Base-by-base conservation (phyloP, 2,888 invertebrate genomes). In the Lissonota sp. region DNA sequence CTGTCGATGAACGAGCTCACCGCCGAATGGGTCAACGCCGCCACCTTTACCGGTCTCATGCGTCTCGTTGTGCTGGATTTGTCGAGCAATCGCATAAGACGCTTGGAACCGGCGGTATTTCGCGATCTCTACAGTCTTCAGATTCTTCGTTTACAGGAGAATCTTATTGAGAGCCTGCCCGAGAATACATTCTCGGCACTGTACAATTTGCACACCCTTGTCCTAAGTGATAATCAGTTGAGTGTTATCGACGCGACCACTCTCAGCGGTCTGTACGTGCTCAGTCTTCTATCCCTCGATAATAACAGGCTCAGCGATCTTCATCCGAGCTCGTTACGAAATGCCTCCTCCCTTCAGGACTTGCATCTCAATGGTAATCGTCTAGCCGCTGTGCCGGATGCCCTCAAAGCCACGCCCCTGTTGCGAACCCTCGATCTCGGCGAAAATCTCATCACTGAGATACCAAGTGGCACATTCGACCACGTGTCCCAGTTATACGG, bases 281-380 rank as follows among this genome's bases (percentile, higher is more conserved):
- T 97, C 82, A 96, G 96, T 83, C 94, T 96, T 74, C 93, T 97
- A 83, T 96, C 97, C 39, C 93, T 97, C 88, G 97, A 97, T 91
- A 96, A 96, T 91, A 97, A 97, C 92, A 94, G 95, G 87, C 95
- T 97, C 88, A 94, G 95, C 83, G 95, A 94, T 92, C 95, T 97
- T 88, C 96, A 96, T 89, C 94, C 95, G 69, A 95, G 95, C 90
- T 95, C 97, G 77, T 94, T 97, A 87, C 95, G 94, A 87, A 97
- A 97, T 93, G 96, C 96, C 89, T 95, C 97, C 81, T 95, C 95
- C 85, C 93, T 97, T 83, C 96, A 96, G 93, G 97, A 97, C 92
- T 93, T 97, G 85, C 97, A 97, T 93, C 94, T 97, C 85, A 97
- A 97, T 92, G 96, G 96, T 83, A 97, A 97, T 92, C 95, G 96